Evolutionary conservation across 2,113 vertebrate genomes (phyloP).

Genomic region (Otocyon megalotis): DNA sequence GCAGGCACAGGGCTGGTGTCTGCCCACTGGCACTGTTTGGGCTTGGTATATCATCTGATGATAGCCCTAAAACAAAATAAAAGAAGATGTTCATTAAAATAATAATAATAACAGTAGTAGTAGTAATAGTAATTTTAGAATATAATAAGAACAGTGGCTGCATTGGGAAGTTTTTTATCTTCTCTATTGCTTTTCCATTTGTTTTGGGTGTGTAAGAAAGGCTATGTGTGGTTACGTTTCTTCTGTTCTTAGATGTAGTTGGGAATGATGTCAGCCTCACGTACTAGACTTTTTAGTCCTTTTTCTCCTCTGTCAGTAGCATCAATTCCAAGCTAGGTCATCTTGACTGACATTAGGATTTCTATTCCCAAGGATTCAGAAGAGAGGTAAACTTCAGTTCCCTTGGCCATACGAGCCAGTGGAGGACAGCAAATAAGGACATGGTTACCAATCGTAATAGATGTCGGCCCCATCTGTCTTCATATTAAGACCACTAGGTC

Average conservation of each 20-base stretch:
- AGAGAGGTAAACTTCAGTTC: not conserved
- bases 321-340: not conserved
- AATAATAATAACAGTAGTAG: not conserved
- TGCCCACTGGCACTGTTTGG: not conserved
- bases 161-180: not conserved
- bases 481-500: not conserved
- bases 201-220: not conserved
- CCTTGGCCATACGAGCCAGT: not conserved
- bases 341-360: not conserved
- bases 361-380: not conserved
- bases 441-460: not conserved
- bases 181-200: not conserved
- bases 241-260: not conserved
- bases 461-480: not conserved
- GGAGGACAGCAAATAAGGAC: not conserved
- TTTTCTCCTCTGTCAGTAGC: not conserved
- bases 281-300: not conserved
- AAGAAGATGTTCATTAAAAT: constrained; percentile 28
- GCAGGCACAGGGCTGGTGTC: not conserved
- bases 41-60: not conserved
- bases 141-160: not conserved
- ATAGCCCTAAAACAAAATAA: not conserved
- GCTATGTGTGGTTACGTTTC: not conserved
- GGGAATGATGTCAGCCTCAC: not conserved
- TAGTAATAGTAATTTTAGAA: no score